Conservation (phyloP, 2,888 invertebrate genomes). For the Sisyra terminalis region DNA sequence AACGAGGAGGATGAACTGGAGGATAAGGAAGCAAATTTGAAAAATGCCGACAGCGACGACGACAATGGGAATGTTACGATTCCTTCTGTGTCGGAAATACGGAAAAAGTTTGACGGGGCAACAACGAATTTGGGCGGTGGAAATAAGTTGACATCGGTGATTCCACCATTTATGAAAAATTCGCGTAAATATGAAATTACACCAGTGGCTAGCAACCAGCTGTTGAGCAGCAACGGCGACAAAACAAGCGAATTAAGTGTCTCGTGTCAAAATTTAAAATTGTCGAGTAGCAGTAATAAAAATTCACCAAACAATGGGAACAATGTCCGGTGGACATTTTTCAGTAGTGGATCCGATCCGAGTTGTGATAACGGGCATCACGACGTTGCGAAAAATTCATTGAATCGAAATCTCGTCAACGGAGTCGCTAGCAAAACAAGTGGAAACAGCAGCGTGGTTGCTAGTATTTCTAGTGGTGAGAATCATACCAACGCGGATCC, state of each 20-base stretch:
- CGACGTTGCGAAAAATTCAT: slow-evolving; percentile 1
- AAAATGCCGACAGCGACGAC: slow-evolving; percentile 28
- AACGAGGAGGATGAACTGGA: slow-evolving; percentile 16
- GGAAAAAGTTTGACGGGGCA: slow-evolving; percentile 36
- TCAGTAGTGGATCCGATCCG: neutral
- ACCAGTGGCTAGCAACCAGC: slow-evolving; percentile 22
- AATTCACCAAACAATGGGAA: slow-evolving; percentile 7
- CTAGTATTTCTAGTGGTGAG: neutral
- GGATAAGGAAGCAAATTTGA: slow-evolving; percentile 1
- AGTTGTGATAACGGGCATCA: neutral
- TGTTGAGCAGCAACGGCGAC: neutral
- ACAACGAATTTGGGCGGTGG: slow-evolving; percentile 20
- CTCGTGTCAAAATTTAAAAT: slow-evolving; percentile 9
- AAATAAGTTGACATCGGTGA: neutral
- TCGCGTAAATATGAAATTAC: slow-evolving; percentile 28
- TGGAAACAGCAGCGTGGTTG: no score
- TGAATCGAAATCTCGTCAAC: no score
- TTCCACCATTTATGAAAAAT: slow-evolving; percentile 23
- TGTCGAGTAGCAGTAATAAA: slow-evolving; percentile 4
- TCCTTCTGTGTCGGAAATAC: slow-evolving; percentile 38
- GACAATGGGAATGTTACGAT: slow-evolving; percentile 37
- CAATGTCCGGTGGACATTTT: slow-evolving; percentile 7
- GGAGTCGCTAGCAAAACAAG: no score
- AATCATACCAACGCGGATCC: neutral
- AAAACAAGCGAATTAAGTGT: slow-evolving; percentile 21